These are phyloP conservation scores for Uropetala carovei DNA, from an alignment of 2,888 invertebrate genomes.

Conservation along the genomic window DNA sequence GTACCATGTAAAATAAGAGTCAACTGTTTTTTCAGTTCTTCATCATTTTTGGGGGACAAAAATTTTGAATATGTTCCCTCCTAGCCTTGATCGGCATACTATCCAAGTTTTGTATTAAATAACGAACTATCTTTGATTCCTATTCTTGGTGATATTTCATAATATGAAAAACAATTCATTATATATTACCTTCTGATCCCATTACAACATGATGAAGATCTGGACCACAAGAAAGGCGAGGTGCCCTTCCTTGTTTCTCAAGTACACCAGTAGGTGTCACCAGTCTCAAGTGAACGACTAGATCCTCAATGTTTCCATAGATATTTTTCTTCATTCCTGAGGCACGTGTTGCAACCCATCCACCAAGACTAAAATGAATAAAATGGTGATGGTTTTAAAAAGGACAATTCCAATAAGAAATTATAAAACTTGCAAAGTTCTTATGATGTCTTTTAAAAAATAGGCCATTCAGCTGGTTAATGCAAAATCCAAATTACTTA, in stretches of 20 bases:
- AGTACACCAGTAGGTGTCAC: constrained; percentile 90
- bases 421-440: too few species aligned
- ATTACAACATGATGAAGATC: constrained; percentile 94
- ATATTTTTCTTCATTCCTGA: constrained; percentile 99
- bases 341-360: constrained; percentile 97
- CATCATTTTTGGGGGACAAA: too few species aligned
- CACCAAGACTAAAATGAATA: constrained; percentile 85
- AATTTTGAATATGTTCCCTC: too few species aligned
- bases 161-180: neutral
- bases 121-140: neutral
- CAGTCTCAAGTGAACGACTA: constrained; percentile 92
- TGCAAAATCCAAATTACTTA: too few species aligned
- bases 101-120: neutral
- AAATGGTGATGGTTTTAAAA: neutral
- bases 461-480: too few species aligned
- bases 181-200: constrained; percentile 88
- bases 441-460: too few species aligned
- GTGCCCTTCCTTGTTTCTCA: constrained; percentile 89
- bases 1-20: too few species aligned
- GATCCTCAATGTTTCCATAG: constrained; percentile 98
- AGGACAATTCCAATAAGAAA: too few species aligned
- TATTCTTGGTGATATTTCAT: neutral
- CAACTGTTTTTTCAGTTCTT: too few species aligned
- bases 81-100: too few species aligned
- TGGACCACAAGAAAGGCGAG: constrained; percentile 95